These are phyloP conservation scores for Drosophila lacicola DNA, from an alignment of 2,888 invertebrate genomes.

Conservation along the genomic window DNA sequence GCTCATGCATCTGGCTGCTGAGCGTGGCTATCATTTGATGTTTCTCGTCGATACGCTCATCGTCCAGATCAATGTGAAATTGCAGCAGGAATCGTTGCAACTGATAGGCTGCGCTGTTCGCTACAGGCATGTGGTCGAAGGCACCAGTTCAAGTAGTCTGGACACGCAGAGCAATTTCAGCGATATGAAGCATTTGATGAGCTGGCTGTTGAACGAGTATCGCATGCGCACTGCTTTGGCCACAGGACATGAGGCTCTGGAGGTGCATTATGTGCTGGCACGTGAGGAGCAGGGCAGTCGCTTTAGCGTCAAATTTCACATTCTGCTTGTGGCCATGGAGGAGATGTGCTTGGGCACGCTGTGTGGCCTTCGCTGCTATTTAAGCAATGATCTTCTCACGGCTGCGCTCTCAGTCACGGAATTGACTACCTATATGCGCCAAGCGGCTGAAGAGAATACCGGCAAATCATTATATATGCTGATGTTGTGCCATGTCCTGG, in stretches of 20 bases:
- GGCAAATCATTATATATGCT: slow-evolving; percentile 22
- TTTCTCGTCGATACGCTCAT: slow-evolving; percentile 55
- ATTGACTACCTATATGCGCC: slow-evolving; percentile 27
- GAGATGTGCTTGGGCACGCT: slow-evolving; percentile 33
- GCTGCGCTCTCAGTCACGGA: slow-evolving; percentile 27
- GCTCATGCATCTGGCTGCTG: slow-evolving; percentile 40
- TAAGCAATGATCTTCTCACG: slow-evolving; percentile 30
- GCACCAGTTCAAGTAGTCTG: background rate
- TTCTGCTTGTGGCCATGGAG: slow-evolving; percentile 43
- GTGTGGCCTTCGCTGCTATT: slow-evolving; percentile 35
- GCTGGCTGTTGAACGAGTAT: slow-evolving; percentile 46
- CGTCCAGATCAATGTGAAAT: slow-evolving; percentile 50
- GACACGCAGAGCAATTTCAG: slow-evolving; percentile 29
- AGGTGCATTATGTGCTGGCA: slow-evolving; percentile 34
- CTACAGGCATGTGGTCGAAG: slow-evolving; percentile 49
- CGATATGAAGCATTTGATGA: slow-evolving; percentile 24
- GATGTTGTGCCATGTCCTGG: slow-evolving; percentile 34
- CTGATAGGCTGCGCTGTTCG: slow-evolving; percentile 26
- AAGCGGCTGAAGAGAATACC: slow-evolving; percentile 7
- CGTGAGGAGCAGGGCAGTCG: background rate
- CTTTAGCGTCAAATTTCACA: slow-evolving; percentile 38
- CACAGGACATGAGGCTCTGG: slow-evolving; percentile 38
- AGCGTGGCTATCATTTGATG: slow-evolving; percentile 42
- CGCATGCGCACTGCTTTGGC: slow-evolving; percentile 21
- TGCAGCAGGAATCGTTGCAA: slow-evolving; percentile 30